phyloP scores from a whole-genome alignment of 1,140 invertebrate genomes.

The Bombus superbus region DNA sequence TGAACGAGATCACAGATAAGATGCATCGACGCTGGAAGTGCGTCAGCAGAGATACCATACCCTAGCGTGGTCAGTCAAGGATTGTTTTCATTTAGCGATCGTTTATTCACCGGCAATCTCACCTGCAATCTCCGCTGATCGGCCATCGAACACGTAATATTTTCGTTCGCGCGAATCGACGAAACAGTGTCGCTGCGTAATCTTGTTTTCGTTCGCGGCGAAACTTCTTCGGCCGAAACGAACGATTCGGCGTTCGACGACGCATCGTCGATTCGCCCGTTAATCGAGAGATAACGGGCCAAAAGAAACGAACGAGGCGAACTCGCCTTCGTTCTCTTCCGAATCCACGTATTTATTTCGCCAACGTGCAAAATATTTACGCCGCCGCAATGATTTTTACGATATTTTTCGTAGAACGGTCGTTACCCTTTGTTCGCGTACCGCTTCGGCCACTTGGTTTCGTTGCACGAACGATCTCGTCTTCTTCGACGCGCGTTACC shows the following conservation, averaged over 20 bases:
- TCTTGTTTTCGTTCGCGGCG: constrained; percentile 25
- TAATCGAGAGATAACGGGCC: not conserved
- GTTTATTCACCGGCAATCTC: not conserved
- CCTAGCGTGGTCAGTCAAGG: not conserved
- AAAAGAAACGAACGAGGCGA: not conserved
- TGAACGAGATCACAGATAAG: constrained; percentile 17
- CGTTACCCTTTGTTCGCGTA: constrained; percentile 18
- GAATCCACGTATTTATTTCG: constrained; percentile 15
- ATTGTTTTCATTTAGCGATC: constrained; percentile 21
- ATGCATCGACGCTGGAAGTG: not conserved
- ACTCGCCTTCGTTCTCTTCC: not conserved
- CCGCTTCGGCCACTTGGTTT: not conserved
- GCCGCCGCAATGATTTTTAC: not conserved
- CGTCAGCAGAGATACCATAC: not conserved
- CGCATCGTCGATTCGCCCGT: constrained; percentile 14
- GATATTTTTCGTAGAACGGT: constrained; percentile 16
- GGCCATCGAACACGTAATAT: constrained; percentile 10
- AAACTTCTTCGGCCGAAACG: constrained; percentile 3
- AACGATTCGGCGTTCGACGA: not conserved
- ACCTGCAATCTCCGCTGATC: not conserved
- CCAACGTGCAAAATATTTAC: constrained; percentile 34
- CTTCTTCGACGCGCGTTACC: not conserved
- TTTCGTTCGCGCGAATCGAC: not conserved
- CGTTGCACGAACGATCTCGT: not conserved
- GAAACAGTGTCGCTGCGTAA: not conserved